Percentiles rank a stretch among this genome's conserved stretches.
These are phyloP conservation scores for Lutraria rhynchaena DNA, from an alignment of 1,140 invertebrate species.

Conservation along the genomic window DNA sequence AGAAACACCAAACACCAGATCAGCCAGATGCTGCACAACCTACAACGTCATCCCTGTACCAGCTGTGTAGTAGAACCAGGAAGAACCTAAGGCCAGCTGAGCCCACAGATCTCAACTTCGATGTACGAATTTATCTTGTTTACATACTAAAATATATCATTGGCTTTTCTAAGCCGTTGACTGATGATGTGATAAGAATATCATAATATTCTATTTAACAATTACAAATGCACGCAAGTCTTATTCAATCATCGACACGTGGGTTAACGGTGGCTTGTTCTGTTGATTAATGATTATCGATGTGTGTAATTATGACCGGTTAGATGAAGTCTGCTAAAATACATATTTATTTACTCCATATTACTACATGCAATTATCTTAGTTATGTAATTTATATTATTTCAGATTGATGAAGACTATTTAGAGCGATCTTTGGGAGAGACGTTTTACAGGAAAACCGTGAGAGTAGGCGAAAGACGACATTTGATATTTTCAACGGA, in stretches of 20 bases:
- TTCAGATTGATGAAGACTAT: conserved; percentile 8
- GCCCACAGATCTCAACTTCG: neutral
- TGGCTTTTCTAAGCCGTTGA: neutral
- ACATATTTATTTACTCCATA: too few species aligned
- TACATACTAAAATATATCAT: neutral
- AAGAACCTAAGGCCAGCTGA: neutral
- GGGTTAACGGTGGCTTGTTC: too few species aligned
- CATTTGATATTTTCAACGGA: conserved; percentile 20
- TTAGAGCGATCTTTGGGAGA: neutral
- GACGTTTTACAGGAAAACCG: neutral
- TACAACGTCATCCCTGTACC: neutral
- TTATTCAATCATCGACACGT: too few species aligned
- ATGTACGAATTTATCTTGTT: neutral
- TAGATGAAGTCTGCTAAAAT: too few species aligned
- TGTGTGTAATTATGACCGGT: too few species aligned
- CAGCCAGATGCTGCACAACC: neutral
- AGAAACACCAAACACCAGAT: neutral
- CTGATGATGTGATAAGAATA: neutral
- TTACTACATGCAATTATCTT: neutral
- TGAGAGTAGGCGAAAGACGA: neutral
- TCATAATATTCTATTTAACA: neutral
- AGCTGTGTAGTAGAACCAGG: conserved; percentile 16
- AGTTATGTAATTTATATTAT: too few species aligned
- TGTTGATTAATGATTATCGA: too few species aligned
- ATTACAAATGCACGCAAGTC: too few species aligned